Evolutionary conservation across 2,888 invertebrate genomes (phyloP).

Genomic region (Drosophila nr. perissopoda): DNA sequence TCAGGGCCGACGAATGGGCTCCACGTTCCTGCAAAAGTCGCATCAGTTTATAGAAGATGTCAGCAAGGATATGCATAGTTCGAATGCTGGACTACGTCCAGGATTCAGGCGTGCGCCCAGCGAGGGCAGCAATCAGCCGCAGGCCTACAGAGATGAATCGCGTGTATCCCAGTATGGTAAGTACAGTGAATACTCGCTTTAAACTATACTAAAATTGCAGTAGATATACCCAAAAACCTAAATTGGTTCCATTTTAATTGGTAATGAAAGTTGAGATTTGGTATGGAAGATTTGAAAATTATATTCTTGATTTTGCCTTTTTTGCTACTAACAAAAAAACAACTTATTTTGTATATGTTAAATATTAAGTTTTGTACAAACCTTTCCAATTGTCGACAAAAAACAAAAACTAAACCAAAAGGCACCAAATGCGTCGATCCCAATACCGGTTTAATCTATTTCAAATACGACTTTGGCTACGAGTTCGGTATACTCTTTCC

Average conservation of each 20-base stretch:
- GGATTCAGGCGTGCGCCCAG: constrained; percentile 84
- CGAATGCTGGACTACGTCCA: constrained; percentile 73
- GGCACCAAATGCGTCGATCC: constrained; percentile 92
- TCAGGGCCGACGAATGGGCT: constrained; percentile 89
- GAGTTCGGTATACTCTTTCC: constrained; percentile 91
- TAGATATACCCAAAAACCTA: constrained; percentile 17
- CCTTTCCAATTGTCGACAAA: constrained; percentile 38
- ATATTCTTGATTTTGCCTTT: constrained; percentile 32
- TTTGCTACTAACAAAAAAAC: constrained; percentile 39
- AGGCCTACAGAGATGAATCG: constrained; percentile 90
- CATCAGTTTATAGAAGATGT: constrained; percentile 89
- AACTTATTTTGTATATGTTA: constrained; percentile 34
- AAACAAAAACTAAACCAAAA: constrained; percentile 69
- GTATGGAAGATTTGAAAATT: constrained; percentile 50
- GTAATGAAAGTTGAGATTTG: constrained; percentile 58
- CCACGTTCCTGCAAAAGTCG: constrained; percentile 89
- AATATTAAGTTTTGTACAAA: constrained; percentile 44
- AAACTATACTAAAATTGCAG: constrained; percentile 12
- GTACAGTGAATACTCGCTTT: constrained; percentile 63
- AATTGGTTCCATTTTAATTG: constrained; percentile 58
- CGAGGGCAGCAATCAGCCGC: constrained; percentile 86
- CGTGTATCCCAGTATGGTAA: constrained; percentile 90
- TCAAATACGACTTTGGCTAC: constrained; percentile 93
- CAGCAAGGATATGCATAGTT: constrained; percentile 86
- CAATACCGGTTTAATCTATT: constrained; percentile 91